Conservation (phyloP, 2,888 invertebrate genomes). For the Drosophila falleni region DNA sequence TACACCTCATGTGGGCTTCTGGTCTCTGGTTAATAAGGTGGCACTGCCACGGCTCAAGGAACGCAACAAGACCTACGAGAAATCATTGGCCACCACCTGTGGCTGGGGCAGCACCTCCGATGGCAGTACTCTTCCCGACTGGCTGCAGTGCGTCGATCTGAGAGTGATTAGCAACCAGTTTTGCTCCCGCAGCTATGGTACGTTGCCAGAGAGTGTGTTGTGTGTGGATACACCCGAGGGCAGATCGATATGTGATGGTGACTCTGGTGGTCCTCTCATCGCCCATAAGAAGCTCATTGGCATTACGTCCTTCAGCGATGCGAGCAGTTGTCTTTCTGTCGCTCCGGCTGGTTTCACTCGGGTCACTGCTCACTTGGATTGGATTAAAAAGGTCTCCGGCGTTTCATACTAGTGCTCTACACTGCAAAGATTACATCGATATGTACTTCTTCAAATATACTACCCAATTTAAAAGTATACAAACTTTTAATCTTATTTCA, state of each 20-base stretch:
- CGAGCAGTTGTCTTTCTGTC: constrained; percentile 48
- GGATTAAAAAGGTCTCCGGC: constrained; percentile 57
- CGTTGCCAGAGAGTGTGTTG: constrained; percentile 49
- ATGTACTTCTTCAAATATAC: neutral
- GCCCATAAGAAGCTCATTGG: constrained; percentile 38
- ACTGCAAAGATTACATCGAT: too few relatives aligned
- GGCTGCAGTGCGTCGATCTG: constrained; percentile 67
- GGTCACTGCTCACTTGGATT: constrained; percentile 54
- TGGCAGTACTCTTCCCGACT: constrained; percentile 78
- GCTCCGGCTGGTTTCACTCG: constrained; percentile 64
- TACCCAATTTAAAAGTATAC: too few relatives aligned
- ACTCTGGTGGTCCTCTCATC: constrained; percentile 66
- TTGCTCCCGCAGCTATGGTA: constrained; percentile 83
- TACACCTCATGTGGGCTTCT: constrained; percentile 47
- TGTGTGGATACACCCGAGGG: constrained; percentile 50
- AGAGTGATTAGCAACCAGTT: constrained; percentile 71
- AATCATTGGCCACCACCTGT: constrained; percentile 42
- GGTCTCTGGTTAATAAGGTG: constrained; percentile 35
- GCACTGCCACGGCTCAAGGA: constrained; percentile 33
- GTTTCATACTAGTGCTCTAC: constrained; percentile 44
- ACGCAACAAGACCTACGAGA: constrained; percentile 22
- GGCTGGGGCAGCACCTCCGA: constrained; percentile 77
- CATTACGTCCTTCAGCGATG: constrained; percentile 58
- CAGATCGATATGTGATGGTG: constrained; percentile 58
- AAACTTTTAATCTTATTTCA: too few relatives aligned